Evolutionary conservation across 2,113 vertebrate species (phyloP).

Genomic region (Tragelaphus strepsiceros): DNA sequence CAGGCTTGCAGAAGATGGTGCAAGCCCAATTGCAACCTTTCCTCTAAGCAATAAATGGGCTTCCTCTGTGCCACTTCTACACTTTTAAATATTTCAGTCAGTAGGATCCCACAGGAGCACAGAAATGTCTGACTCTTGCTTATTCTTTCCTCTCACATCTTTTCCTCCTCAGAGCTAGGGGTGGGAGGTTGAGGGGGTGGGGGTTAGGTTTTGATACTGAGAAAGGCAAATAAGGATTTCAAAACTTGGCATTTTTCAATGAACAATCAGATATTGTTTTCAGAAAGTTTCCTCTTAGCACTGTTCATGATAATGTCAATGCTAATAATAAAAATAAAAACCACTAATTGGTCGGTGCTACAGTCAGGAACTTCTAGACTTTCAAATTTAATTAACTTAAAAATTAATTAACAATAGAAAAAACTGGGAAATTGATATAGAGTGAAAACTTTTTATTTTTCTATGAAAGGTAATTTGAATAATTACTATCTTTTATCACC

Average conservation of each 20-base stretch:
- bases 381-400: constrained; percentile 31
- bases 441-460: constrained; percentile 27
- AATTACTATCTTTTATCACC: neutral
- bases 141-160: neutral
- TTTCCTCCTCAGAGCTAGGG: neutral
- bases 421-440: neutral
- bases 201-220: neutral
- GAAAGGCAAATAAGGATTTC: neutral
- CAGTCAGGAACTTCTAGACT: neutral
- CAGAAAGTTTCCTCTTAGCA: neutral
- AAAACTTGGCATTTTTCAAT: neutral
- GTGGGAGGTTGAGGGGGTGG: neutral
- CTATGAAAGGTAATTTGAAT: neutral
- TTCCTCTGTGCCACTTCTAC: constrained; percentile 12
- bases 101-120: neutral
- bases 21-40: neutral
- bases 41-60: neutral
- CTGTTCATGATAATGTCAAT: neutral
- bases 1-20: neutral
- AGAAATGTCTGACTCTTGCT: neutral
- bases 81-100: constrained; percentile 39
- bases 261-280: neutral
- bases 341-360: neutral
- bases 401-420: constrained; percentile 22
- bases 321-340: neutral